Evolutionary conservation across 2,797 vertebrate genomes (phyloP).

Genomic region (Loriculus beryllinus): DNA sequence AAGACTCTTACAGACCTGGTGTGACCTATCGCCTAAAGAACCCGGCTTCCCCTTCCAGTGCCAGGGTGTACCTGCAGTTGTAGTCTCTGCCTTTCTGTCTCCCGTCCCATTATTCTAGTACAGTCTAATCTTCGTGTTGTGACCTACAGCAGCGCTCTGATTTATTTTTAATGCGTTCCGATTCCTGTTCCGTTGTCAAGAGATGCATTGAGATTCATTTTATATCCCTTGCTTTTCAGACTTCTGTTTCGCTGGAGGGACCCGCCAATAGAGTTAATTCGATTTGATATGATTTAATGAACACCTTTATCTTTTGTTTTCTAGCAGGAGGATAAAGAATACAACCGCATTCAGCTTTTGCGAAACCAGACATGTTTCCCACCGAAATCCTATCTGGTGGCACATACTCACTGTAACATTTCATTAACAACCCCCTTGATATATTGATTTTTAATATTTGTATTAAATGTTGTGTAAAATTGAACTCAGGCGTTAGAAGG

Average conservation of each 20-base stretch:
- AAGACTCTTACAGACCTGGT: background rate
- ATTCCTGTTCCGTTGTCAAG: constrained; percentile 45
- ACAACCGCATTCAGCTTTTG: constrained; percentile 46
- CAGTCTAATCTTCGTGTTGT: constrained; percentile 46
- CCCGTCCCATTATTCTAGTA: constrained; percentile 26
- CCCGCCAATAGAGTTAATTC: constrained; percentile 57
- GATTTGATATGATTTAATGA: constrained; percentile 62
- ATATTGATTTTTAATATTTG: constrained; percentile 79
- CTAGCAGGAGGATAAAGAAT: constrained; percentile 37
- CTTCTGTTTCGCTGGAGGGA: constrained; percentile 58
- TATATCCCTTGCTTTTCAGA: constrained; percentile 47
- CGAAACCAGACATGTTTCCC: constrained; percentile 67
- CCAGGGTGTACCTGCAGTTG: constrained; percentile 11
- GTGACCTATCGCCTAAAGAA: background rate
- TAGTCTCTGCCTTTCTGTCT: background rate
- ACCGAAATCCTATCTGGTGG: constrained; percentile 61
- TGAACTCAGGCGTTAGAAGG: constrained; percentile 75
- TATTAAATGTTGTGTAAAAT: constrained; percentile 79
- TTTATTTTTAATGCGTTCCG: constrained; percentile 58
- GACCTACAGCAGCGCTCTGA: constrained; percentile 64
- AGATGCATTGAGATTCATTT: constrained; percentile 61
- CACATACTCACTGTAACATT: constrained; percentile 61
- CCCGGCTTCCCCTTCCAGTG: background rate
- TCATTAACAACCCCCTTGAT: constrained; percentile 73
- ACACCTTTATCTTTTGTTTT: constrained; percentile 67